Base-by-base conservation (phyloP, 1,140 invertebrate species). In the Leptinotarsa lineolata region DNA sequence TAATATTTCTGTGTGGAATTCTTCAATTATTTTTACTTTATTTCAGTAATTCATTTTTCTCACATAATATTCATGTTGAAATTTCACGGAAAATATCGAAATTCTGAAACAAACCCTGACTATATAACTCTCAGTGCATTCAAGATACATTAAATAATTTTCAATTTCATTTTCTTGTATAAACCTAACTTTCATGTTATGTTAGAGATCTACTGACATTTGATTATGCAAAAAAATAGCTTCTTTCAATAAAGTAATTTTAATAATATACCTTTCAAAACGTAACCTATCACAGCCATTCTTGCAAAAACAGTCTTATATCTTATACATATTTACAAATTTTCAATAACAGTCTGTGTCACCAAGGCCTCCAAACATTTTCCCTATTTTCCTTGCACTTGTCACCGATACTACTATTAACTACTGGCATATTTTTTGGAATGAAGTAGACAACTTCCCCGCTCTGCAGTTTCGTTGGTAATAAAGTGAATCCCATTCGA, bases 281-380 rank as follows among this genome's bases (percentile, higher is more conserved):
- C 61, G 8, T 30, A 30, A 63, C 24, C 21, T 63, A 63, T 63
- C 61, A 63, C 61, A 63, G 61, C 61, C 61, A 63, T 15, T 54
- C 48, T 54, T 54, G 48, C 48, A 54, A 18, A 54, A 54, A 30
- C 61, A 63, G 61, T 63, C 61, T 63, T 63, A 21, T 22, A 13
- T 20, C 15, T n/a, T 2, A 15, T 54, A 54, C 16, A n/a, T 63
- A 63, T 63, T 63, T 63, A 68, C 44, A 68, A 54, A 21, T 68
- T 30, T 67, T 67, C n/a, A 11, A 67, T 3, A 68, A 54, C 4
- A 16, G 16, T 54, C n/a, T 2, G 13, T 54, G 6, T 82, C 80
- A 83, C 82, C 82, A 83, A 48, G 82, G 82, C 46, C 82, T 74
- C 82, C 82, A 83, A 16, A 83, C 77, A 22, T 76, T 77, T 45